Conservation (phyloP, 2,888 invertebrate species). For the Parnassius smintheus region DNA sequence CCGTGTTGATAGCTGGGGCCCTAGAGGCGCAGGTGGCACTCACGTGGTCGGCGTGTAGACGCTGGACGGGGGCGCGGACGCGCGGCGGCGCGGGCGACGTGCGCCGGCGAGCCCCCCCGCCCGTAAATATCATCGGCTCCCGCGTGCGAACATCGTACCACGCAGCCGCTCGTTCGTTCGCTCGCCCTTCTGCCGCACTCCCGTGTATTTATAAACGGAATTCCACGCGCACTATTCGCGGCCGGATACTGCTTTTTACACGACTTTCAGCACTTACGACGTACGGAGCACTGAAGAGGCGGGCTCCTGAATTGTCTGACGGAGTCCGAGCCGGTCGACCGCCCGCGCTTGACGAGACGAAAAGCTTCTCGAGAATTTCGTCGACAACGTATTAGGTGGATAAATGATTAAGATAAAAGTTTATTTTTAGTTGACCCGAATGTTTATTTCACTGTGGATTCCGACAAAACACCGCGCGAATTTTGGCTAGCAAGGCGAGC, state of each 20-base stretch:
- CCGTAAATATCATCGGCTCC: slow-evolving; percentile 78
- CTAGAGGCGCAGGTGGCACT: slow-evolving; percentile 39
- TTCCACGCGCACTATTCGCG: slow-evolving; percentile 70
- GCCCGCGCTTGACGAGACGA: slow-evolving; percentile 44
- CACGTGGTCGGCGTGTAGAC: slow-evolving; percentile 60
- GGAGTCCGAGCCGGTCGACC: slow-evolving; percentile 61
- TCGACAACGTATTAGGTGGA: slow-evolving; percentile 34
- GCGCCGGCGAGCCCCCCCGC: slow-evolving; percentile 78
- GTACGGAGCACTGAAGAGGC: slow-evolving; percentile 74
- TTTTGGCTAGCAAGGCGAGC: not conserved
- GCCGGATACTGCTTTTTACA: slow-evolving; percentile 80
- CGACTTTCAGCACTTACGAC: slow-evolving; percentile 80
- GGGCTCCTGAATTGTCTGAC: slow-evolving; percentile 65
- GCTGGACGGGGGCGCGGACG: slow-evolving; percentile 50
- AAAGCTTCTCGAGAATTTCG: slow-evolving; percentile 15
- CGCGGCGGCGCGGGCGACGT: slow-evolving; percentile 65
- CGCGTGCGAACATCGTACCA: slow-evolving; percentile 41
- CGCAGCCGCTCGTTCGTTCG: slow-evolving; percentile 34
- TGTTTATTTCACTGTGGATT: slow-evolving; percentile 49
- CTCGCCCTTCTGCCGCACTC: slow-evolving; percentile 37
- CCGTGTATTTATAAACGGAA: slow-evolving; percentile 77
- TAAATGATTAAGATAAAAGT: slow-evolving; percentile 48
- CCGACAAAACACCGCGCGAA: slow-evolving; percentile 40
- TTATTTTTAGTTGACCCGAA: slow-evolving; percentile 53
- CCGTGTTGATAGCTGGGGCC: slow-evolving; percentile 1